Base-by-base conservation (phyloP, 1,140 invertebrate genomes). In the Eumaeus atala region DNA sequence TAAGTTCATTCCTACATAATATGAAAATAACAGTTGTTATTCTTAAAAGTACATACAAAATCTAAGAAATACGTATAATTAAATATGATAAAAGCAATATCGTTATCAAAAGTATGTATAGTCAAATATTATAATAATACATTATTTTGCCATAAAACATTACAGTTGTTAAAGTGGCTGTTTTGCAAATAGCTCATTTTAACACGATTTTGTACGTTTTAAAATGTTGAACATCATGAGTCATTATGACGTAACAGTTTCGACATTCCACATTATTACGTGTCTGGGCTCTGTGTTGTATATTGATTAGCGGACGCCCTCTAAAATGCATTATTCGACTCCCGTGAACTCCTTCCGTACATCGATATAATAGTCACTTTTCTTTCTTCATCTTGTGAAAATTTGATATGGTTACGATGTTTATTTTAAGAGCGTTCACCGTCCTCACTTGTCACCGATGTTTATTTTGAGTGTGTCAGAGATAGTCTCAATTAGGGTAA, bases 401-500 rank as follows among this genome's bases (percentile, higher is more conserved):
- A 28, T 28, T 35, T 35, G 49, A 51, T 54, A 17, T 42, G 28
- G n/a, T 50, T 55, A 54, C 62, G 59, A 61, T 75, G 58, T 65
- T 61, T 34, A 54, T 61, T 62, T 58, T 51, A 67, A 62, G 58
- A 56, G 50, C 67, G 58, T 67, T 75, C 71, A 77, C 44, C 64
- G 70, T 74, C 75, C 69, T 79, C 72, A 74, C 68, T 74, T 77
- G 74, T 82, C 74, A 54, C 54, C 56, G 37, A 51, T 74, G 68
- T 78, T 80, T 79, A 72, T 74, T 68, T 67, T 70, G 74, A 60
- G 59, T 55, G 37, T 51, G 59, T 64, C 61, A 58, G 64, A 71
- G 66, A 74, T 74, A 77, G 66, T 56, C 61, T 67, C 67, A 71
- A 71, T 82, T 74, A 77, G 59, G 58, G 74, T 82, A 78, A 84